Conservation (phyloP, 1,140 invertebrate genomes). For the Diorhabda elongata region DNA sequence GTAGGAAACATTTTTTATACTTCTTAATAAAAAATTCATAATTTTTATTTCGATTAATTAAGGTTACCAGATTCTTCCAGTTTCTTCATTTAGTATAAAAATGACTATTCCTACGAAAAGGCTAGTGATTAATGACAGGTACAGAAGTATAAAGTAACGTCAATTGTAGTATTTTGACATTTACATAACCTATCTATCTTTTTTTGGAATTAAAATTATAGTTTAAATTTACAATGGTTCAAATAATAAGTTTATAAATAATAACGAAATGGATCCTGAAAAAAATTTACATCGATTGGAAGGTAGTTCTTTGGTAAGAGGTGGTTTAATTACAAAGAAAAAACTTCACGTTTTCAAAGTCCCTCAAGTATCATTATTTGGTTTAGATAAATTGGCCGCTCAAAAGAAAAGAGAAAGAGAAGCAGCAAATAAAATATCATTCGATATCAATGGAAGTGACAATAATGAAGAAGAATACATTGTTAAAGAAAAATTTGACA, state of each 20-base stretch:
- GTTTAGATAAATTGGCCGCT: conserved; percentile 83
- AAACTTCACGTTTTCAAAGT: conserved; percentile 76
- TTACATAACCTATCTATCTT: too few relatives aligned
- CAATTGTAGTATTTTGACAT: too few relatives aligned
- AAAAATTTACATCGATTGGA: conserved; percentile 75
- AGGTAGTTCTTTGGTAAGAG: conserved; percentile 68
- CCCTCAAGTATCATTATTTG: conserved; percentile 74
- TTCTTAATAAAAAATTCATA: conserved; percentile 3
- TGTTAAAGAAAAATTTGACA: conserved; percentile 37
- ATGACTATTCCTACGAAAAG: too few relatives aligned
- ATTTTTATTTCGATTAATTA: too few relatives aligned
- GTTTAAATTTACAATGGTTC: too few relatives aligned
- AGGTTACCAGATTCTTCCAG: too few relatives aligned
- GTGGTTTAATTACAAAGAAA: conserved; percentile 81
- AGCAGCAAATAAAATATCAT: conserved; percentile 59
- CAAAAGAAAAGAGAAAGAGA: conserved; percentile 62
- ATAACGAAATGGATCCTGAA: conserved; percentile 21
- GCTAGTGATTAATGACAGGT: too few relatives aligned
- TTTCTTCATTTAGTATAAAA: too few relatives aligned
- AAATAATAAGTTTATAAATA: background rate
- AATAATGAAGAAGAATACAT: conserved; percentile 41
- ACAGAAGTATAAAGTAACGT: too few relatives aligned
- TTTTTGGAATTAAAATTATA: too few relatives aligned
- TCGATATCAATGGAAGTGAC: conserved; percentile 55
- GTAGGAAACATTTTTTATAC: conserved; percentile 1